phyloP scores from a whole-genome alignment of 2,888 invertebrate species.

The Byasa hedistus region DNA sequence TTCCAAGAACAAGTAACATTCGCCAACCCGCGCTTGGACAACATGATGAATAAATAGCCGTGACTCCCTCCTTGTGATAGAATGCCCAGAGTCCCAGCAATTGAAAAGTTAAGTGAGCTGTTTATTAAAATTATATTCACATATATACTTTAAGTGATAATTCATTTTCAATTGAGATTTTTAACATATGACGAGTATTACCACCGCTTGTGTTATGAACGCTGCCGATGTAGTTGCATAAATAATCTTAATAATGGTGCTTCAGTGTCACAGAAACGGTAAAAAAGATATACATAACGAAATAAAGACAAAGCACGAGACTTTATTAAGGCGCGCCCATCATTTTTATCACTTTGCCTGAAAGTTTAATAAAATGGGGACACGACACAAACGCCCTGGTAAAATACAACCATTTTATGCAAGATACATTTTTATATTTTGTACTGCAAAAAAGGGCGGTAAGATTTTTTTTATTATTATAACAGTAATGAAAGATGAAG shows the following conservation, averaged over 20 bases:
- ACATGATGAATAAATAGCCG: no score
- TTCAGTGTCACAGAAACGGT: conserved; percentile 16
- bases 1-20: no score
- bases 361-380: conserved; percentile 71
- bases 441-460: not conserved
- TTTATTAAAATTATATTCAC: no score
- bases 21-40: no score
- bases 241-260: conserved; percentile 2
- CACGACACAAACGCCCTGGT: conserved; percentile 47
- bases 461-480: not conserved
- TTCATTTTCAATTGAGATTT: no score
- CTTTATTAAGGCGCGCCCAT: conserved; percentile 55
- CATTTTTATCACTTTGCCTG: conserved; percentile 72
- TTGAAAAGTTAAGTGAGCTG: no score
- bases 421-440: conserved; percentile 45
- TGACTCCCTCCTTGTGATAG: no score
- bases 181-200: no score
- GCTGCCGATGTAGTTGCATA: not conserved
- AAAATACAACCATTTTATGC: conserved; percentile 66
- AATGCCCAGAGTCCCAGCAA: no score
- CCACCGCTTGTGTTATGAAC: not conserved
- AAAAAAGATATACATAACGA: conserved; percentile 48
- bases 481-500: not conserved
- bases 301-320: conserved; percentile 59
- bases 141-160: no score